Evolutionary conservation across 2,888 invertebrate species (phyloP), one percentile per base, ranked within the genome.

Genomic region (Tillus elongatus): DNA sequence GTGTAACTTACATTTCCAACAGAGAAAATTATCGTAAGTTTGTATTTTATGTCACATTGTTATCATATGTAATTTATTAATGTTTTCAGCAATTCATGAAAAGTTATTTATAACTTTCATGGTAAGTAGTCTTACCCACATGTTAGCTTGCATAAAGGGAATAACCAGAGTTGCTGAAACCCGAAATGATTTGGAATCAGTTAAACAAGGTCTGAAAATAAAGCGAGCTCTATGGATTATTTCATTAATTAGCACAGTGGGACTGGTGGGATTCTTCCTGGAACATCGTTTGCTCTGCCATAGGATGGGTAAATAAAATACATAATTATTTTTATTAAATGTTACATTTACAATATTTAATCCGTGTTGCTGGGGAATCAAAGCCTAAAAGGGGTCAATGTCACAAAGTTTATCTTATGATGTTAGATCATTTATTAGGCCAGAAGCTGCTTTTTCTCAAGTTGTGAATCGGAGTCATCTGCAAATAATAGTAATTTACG

Each of bases 11-110:
- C 63, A 84, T 93, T 61, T 90, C 91, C 44, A 93, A 93, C 69
- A 77, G 82, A 61, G 92, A 93, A 70, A 92, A 93, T 64, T 93
- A 92, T 72, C 88, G 92, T 92, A 71, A 84, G 87, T 79, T 19
- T 19, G 13, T 31, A 3, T n/a, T 30, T 40, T 12, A 15, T n/a
- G n/a, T n/a, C n/a, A n/a, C n/a, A n/a, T n/a, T n/a, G n/a, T n/a
- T n/a, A n/a, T n/a, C n/a, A n/a, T n/a, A n/a, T n/a, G n/a, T n/a
- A n/a, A n/a, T n/a, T n/a, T n/a, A n/a, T n/a, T n/a, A n/a, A n/a
- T 31, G 43, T 32, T 75, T 79, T 38, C 69, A 92, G 92, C 89
- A 53, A 71, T 85, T 44, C 86, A 89, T 64, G 91, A 92, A 68
- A 87, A 87, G 64, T 82, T 90, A 53, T 93, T 93, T 68, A 88